Evolutionary conservation across 1,140 invertebrate genomes (phyloP).

Genomic region (Ceratina japonica): DNA sequence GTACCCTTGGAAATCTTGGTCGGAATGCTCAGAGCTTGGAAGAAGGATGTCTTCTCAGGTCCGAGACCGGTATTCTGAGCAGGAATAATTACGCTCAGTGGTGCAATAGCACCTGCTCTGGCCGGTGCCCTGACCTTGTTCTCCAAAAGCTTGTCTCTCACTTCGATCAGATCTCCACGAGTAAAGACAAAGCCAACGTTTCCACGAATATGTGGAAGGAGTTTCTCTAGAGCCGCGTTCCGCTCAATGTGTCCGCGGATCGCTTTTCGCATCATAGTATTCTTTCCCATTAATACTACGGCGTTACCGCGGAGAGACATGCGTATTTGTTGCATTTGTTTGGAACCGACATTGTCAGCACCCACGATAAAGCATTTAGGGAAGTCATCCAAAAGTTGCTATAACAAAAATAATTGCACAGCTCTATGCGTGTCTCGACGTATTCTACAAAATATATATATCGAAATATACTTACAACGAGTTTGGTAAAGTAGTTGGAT

Average conservation of each 20-base stretch:
- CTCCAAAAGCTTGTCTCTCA: constrained; percentile 94
- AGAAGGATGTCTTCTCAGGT: constrained; percentile 99
- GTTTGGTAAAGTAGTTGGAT: constrained; percentile 97
- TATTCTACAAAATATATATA: neutral
- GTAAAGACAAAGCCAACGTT: constrained; percentile 99
- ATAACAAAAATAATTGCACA: constrained; percentile 60
- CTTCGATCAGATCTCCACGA: constrained; percentile 94
- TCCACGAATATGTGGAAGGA: constrained; percentile 96
- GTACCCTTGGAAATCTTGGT: constrained; percentile 99
- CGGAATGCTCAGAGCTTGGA: constrained; percentile 99
- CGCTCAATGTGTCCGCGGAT: constrained; percentile 97
- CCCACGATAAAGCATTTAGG: constrained; percentile 99
- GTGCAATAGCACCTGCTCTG: constrained; percentile 97
- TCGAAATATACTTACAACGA: constrained; percentile 88
- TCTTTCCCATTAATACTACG: constrained; percentile 99
- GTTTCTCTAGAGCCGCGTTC: constrained; percentile 95
- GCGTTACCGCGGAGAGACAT: constrained; percentile 93
- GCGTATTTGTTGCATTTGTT: constrained; percentile 99
- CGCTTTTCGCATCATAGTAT: constrained; percentile 99
- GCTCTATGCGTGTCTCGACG: neutral
- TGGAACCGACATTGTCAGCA: constrained; percentile 99
- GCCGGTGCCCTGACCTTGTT: constrained; percentile 99
- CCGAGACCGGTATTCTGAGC: constrained; percentile 99
- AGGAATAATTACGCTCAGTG: constrained; percentile 96
- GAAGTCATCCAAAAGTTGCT: constrained; percentile 98